Percentiles rank a stretch among this genome's conserved stretches.
phyloP scores from a whole-genome alignment of 1,140 invertebrate species.

The Paraescarpia echinospica region DNA sequence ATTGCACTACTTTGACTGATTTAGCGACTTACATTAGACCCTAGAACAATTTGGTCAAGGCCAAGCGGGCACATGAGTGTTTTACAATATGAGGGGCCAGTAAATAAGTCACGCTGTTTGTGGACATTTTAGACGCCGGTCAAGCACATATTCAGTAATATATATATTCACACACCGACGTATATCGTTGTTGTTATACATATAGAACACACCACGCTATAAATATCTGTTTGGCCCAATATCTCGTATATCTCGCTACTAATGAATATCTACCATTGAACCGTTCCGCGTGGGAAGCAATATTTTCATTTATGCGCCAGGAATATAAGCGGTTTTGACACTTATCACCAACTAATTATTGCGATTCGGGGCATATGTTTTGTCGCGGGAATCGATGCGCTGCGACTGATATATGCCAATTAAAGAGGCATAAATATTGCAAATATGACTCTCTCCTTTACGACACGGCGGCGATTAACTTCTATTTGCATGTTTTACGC shows the following conservation, averaged over 20 bases:
- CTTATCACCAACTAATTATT: not conserved
- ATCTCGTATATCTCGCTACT: not conserved
- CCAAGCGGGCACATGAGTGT: not conserved
- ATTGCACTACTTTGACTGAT: not conserved
- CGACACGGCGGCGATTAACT: not conserved
- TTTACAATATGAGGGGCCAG: not conserved
- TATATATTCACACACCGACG: not conserved
- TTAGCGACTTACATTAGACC: not conserved
- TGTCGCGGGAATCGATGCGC: not conserved
- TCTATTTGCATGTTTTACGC: not conserved
- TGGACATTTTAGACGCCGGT: too few species aligned
- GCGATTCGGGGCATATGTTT: not conserved
- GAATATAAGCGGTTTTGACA: not conserved
- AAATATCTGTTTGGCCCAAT: too few species aligned
- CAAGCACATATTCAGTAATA: not conserved
- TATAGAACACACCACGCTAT: too few species aligned
- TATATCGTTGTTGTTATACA: too few species aligned
- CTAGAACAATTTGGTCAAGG: not conserved
- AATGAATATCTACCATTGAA: not conserved
- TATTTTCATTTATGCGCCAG: not conserved
- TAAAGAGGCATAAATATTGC: conserved; percentile 6
- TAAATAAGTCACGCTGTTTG: too few species aligned
- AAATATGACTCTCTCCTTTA: not conserved
- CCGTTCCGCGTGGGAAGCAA: not conserved
- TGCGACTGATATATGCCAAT: not conserved